Evolutionary conservation across 2,113 vertebrate species (phyloP).

Genomic region (Colistium nudipinnis): DNA sequence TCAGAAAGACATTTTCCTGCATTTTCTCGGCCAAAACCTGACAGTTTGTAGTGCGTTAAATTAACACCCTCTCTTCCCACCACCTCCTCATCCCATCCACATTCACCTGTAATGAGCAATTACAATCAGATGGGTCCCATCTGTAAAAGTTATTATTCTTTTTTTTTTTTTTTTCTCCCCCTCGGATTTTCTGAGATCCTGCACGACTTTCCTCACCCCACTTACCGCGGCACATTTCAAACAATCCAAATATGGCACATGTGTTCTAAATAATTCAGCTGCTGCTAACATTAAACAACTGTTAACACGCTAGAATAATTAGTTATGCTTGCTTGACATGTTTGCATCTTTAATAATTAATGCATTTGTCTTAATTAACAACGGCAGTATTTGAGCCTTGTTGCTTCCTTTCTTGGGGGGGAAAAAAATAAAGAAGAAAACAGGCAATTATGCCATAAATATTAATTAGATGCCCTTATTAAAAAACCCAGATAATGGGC

Average conservation of each 20-base stretch:
- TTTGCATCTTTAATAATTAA: slow-evolving; percentile 99
- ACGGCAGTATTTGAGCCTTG: slow-evolving; percentile 92
- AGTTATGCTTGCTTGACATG: slow-evolving; percentile 99
- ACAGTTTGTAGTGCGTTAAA: slow-evolving; percentile 64
- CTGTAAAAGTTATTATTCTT: slow-evolving; percentile 73
- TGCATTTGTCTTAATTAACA: slow-evolving; percentile 99
- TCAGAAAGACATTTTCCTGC: not conserved
- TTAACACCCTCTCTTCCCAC: slow-evolving; percentile 55
- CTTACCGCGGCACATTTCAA: slow-evolving; percentile 85
- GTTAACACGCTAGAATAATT: slow-evolving; percentile 99
- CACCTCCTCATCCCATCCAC: slow-evolving; percentile 47
- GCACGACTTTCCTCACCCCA: slow-evolving; percentile 69
- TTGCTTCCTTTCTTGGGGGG: slow-evolving; percentile 91
- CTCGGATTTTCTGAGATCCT: slow-evolving; percentile 32
- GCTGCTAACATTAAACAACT: slow-evolving; percentile 99
- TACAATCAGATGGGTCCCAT: slow-evolving; percentile 59
- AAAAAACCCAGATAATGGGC: slow-evolving; percentile 88
- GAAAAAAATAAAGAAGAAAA: slow-evolving; percentile 89
- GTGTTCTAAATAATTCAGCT: slow-evolving; percentile 98
- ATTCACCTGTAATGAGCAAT: slow-evolving; percentile 74
- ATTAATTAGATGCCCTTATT: slow-evolving; percentile 97
- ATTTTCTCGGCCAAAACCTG: slow-evolving; percentile 53
- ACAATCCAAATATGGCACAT: slow-evolving; percentile 90
- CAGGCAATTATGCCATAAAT: slow-evolving; percentile 94
- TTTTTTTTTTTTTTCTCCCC: slow-evolving; percentile 23